phyloP scores from a whole-genome alignment of 2,113 vertebrate genomes.

The Conger conger region DNA sequence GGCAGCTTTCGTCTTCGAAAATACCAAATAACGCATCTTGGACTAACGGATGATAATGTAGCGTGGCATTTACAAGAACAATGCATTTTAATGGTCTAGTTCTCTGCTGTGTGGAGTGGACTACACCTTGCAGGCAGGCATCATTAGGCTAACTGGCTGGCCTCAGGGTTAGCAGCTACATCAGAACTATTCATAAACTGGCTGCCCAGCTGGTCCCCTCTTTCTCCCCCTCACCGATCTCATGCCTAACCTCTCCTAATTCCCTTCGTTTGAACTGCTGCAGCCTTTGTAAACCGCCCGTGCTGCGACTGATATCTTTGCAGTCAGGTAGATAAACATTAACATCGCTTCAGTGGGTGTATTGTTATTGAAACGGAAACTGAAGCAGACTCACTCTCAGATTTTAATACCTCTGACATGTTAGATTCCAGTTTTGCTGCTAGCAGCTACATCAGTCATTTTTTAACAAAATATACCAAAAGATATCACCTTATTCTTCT shows the following conservation, averaged over 20 bases:
- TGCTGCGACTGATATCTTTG: background rate
- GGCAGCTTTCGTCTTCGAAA: background rate
- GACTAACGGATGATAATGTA: background rate
- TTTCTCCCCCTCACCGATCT: background rate
- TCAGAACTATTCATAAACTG: background rate
- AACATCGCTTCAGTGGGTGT: too few relatives aligned
- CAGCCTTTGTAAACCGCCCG: background rate
- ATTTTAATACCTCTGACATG: background rate
- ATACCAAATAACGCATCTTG: background rate
- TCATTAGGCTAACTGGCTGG: background rate
- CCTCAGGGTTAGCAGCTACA: background rate
- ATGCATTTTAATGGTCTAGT: background rate
- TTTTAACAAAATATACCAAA: too few relatives aligned
- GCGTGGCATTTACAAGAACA: background rate
- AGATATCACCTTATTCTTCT: background rate
- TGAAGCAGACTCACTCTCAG: background rate
- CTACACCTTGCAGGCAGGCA: background rate
- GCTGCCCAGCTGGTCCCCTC: background rate
- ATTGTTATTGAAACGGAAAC: background rate
- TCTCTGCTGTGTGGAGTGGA: background rate
- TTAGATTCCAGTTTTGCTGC: background rate
- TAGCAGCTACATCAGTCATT: background rate
- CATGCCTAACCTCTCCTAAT: background rate
- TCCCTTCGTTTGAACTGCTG: background rate
- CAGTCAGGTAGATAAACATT: constrained; percentile 10